These are phyloP conservation scores for Charadrius vociferus DNA, from an alignment of 2,113 vertebrate genomes.

Conservation along the genomic window DNA sequence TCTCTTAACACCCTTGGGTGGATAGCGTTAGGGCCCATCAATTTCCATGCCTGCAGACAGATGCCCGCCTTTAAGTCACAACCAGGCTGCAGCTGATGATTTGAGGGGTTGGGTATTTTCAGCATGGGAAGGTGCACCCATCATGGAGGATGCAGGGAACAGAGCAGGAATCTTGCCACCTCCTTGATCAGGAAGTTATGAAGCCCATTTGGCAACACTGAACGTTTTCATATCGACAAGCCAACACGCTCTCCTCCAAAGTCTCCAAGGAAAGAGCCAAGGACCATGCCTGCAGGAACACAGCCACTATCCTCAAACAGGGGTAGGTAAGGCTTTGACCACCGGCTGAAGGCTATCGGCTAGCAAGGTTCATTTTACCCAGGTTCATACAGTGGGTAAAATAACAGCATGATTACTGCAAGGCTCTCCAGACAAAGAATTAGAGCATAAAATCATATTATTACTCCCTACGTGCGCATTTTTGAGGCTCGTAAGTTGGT, in stretches of 20 bases:
- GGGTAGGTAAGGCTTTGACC: not conserved
- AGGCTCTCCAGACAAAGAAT: not conserved
- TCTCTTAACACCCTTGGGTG: too few species aligned
- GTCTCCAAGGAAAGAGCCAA: not conserved
- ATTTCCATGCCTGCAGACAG: too few species aligned
- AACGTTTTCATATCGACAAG: not conserved
- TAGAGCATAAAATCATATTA: not conserved
- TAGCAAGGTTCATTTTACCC: not conserved
- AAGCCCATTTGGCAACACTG: not conserved
- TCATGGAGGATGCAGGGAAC: not conserved
- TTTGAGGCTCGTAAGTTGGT: not conserved
- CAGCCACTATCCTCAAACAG: not conserved
- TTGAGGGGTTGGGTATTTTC: not conserved
- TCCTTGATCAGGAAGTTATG: not conserved
- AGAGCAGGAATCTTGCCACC: not conserved
- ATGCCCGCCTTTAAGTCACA: not conserved
- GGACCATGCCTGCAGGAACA: not conserved
- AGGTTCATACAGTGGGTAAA: not conserved
- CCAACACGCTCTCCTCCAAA: accelerated
- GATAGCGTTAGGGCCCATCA: too few species aligned
- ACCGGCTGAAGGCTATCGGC: accelerated
- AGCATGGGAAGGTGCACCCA: not conserved
- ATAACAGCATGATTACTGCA: not conserved
- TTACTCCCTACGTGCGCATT: accelerated
- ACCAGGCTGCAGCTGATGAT: not conserved